These are phyloP conservation scores for Chaetops frenatus DNA, from an alignment of 2,113 vertebrate species.

Conservation along the genomic window DNA sequence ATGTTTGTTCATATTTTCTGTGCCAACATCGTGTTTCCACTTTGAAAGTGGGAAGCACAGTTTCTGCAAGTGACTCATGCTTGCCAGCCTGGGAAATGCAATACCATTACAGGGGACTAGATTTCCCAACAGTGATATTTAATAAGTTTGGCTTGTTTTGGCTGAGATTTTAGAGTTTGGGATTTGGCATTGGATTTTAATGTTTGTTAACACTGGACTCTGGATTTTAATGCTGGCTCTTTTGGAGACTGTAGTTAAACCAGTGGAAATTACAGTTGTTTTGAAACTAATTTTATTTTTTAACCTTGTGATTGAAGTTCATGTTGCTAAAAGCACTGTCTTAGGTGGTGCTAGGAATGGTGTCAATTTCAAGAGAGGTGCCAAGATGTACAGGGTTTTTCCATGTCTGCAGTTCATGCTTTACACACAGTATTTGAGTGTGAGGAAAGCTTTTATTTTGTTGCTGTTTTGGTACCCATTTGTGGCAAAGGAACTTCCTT, in stretches of 20 bases:
- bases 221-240: neutral
- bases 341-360: neutral
- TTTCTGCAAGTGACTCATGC: neutral
- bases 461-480: conserved; percentile 16
- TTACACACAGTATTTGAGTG: neutral
- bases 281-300: neutral
- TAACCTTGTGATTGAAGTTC: neutral
- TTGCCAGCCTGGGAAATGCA: neutral
- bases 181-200: neutral
- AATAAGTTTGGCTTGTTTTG: neutral
- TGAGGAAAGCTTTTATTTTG: neutral
- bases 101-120: neutral
- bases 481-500: conserved; percentile 6
- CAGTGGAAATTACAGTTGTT: neutral
- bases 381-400: neutral
- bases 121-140: neutral
- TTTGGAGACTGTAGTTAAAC: neutral
- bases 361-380: neutral
- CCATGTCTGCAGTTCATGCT: neutral
- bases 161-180: neutral
- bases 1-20: neutral
- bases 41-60: neutral
- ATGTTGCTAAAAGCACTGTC: neutral
- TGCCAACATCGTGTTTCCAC: neutral
- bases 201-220: neutral